phyloP scores from a whole-genome alignment of 1,140 invertebrate genomes.

The Ctenoplectra terminalis region DNA sequence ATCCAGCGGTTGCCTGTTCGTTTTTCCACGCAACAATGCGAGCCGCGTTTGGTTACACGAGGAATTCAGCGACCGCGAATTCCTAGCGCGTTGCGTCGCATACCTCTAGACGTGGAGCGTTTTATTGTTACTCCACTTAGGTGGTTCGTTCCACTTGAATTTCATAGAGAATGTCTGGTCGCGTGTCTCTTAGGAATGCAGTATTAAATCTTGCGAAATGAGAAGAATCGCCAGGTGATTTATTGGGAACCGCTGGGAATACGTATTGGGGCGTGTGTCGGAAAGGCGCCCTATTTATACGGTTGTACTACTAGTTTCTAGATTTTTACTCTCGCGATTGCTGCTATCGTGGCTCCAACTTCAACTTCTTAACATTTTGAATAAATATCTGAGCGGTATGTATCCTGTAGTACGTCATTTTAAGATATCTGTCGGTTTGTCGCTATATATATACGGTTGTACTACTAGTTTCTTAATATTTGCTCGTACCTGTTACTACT shows the following conservation, averaged over 20 bases:
- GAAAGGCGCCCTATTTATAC: not conserved
- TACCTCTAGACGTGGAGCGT: not conserved
- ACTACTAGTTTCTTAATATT: not conserved
- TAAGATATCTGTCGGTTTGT: not conserved
- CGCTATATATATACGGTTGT: not conserved
- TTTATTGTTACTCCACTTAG: slow-evolving; percentile 21
- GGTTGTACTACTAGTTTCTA: not conserved
- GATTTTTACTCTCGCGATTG: not conserved
- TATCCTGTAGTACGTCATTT: no score
- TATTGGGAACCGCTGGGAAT: not conserved
- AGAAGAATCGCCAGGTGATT: not conserved
- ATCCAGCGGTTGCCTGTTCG: not conserved
- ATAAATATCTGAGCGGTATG: not conserved
- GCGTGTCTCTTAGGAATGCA: not conserved
- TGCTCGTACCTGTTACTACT: no score
- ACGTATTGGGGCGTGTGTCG: no score
- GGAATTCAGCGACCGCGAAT: slow-evolving; percentile 28
- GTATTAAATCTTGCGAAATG: not conserved
- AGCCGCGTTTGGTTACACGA: slow-evolving; percentile 12
- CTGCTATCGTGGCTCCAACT: not conserved
- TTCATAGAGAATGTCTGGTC: not conserved
- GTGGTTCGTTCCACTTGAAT: not conserved
- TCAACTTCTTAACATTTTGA: not conserved
- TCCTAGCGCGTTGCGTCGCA: slow-evolving; percentile 8
- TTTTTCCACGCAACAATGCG: slow-evolving; percentile 33